A percentile compares a stretch with the other conserved stretches of the same genome.
phyloP scores from a whole-genome alignment of 2,113 vertebrate species.

The Rafetus swinhoei region DNA sequence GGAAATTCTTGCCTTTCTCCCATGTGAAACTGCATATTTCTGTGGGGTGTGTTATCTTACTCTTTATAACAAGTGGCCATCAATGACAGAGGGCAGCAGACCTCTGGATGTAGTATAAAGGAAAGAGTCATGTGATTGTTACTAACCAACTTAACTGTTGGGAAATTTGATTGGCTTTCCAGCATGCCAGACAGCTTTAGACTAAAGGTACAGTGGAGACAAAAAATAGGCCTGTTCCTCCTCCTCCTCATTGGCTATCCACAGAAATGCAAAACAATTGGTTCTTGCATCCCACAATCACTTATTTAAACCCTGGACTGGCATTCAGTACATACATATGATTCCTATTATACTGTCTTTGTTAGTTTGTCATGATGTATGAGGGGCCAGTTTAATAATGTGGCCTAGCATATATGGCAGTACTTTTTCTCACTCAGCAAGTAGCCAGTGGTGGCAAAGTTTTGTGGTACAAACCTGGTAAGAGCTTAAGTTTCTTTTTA shows the following conservation, averaged over 20 bases:
- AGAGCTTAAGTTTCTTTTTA: background rate
- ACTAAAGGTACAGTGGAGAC: background rate
- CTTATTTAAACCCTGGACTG: background rate
- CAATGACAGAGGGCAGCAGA: background rate
- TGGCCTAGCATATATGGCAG: background rate
- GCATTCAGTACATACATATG: background rate
- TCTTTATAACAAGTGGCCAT: background rate
- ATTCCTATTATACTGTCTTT: background rate
- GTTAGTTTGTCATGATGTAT: background rate
- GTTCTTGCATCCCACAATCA: background rate
- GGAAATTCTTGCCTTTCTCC: background rate
- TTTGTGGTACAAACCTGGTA: background rate
- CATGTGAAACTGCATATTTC: fast-evolving
- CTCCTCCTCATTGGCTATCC: background rate
- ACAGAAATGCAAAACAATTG: background rate
- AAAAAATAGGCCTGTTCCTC: background rate
- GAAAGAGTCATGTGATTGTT: background rate
- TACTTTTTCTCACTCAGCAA: background rate
- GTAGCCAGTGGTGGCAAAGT: background rate
- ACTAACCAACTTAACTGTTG: background rate
- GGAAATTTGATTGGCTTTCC: background rate
- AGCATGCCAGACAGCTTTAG: background rate
- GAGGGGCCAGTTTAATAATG: background rate
- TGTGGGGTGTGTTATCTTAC: background rate
- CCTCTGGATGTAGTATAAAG: background rate